phyloP scores from a whole-genome alignment of 2,888 invertebrate species.

The Tortrix viridana region DNA sequence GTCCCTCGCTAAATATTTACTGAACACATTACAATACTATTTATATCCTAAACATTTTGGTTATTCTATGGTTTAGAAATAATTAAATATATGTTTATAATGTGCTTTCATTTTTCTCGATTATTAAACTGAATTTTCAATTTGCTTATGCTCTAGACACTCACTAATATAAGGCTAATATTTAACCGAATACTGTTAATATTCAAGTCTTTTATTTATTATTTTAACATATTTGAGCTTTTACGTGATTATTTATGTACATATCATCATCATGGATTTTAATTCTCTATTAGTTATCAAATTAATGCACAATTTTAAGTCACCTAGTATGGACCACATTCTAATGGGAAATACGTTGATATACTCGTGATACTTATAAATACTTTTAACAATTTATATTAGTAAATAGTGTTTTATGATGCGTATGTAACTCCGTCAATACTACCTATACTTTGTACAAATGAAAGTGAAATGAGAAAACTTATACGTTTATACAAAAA shows the following conservation, averaged over 20 bases:
- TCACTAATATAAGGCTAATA: conserved; percentile 73
- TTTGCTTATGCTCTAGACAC: conserved; percentile 59
- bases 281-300: conserved; percentile 66
- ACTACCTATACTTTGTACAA: conserved; percentile 50
- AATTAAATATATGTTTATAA: conserved; percentile 51
- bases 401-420: conserved; percentile 44
- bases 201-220: conserved; percentile 76
- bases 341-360: conserved; percentile 63
- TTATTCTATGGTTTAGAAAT: conserved; percentile 62
- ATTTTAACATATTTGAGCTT: conserved; percentile 80
- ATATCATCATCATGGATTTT: conserved; percentile 60
- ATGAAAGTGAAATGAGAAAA: conserved; percentile 44
- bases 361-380: conserved; percentile 41
- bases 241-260: conserved; percentile 76
- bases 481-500: conserved; percentile 45
- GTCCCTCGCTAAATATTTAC: conserved; percentile 47
- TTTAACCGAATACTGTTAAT: conserved; percentile 65
- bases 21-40: conserved; percentile 74
- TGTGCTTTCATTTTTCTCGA: conserved; percentile 61
- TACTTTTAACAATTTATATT: conserved; percentile 44
- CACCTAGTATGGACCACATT: conserved; percentile 83
- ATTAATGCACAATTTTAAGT: conserved; percentile 83
- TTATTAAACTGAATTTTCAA: conserved; percentile 50
- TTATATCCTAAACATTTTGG: conserved; percentile 51
- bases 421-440: conserved; percentile 48